These are phyloP conservation scores for Argyresthia goedartella DNA, from an alignment of 2,888 invertebrate genomes.

Conservation along the genomic window DNA sequence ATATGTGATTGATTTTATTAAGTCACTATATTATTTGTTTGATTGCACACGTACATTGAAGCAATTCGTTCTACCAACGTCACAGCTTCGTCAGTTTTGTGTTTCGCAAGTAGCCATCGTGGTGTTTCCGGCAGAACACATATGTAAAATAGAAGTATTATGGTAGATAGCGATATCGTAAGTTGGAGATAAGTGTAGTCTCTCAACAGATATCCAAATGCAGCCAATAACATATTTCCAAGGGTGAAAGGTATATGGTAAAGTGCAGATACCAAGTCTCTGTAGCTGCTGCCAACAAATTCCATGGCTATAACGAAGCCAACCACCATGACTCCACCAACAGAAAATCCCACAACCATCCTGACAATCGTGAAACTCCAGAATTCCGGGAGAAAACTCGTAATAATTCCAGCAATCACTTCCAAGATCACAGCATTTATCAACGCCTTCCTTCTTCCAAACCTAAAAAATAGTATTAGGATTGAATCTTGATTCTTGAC, in stretches of 20 bases:
- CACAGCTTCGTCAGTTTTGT: slow-evolving; percentile 72
- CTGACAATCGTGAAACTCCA: slow-evolving; percentile 75
- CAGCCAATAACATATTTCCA: slow-evolving; percentile 73
- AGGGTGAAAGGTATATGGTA: slow-evolving; percentile 77
- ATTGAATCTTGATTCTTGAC: too few species aligned
- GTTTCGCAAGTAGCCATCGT: slow-evolving; percentile 80
- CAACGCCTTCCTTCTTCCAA: slow-evolving; percentile 79
- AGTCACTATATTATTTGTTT: not conserved
- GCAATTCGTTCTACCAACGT: slow-evolving; percentile 74
- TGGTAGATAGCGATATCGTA: slow-evolving; percentile 67
- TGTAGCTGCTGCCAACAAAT: slow-evolving; percentile 63
- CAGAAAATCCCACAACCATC: slow-evolving; percentile 77
- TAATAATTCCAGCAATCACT: slow-evolving; percentile 74
- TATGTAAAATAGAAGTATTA: slow-evolving; percentile 73
- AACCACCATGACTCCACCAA: slow-evolving; percentile 81
- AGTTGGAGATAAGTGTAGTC: slow-evolving; percentile 76
- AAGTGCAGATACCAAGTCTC: slow-evolving; percentile 67
- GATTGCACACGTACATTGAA: slow-evolving; percentile 31
- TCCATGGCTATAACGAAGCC: slow-evolving; percentile 73
- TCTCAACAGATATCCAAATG: slow-evolving; percentile 73
- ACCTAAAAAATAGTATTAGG: slow-evolving; percentile 73
- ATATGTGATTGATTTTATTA: too few species aligned
- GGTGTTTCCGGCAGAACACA: slow-evolving; percentile 84
- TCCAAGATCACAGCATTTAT: slow-evolving; percentile 78
- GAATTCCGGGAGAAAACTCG: slow-evolving; percentile 76